Evolutionary conservation across 2,888 invertebrate genomes (phyloP).

Genomic region (Oxytorus armatus): DNA sequence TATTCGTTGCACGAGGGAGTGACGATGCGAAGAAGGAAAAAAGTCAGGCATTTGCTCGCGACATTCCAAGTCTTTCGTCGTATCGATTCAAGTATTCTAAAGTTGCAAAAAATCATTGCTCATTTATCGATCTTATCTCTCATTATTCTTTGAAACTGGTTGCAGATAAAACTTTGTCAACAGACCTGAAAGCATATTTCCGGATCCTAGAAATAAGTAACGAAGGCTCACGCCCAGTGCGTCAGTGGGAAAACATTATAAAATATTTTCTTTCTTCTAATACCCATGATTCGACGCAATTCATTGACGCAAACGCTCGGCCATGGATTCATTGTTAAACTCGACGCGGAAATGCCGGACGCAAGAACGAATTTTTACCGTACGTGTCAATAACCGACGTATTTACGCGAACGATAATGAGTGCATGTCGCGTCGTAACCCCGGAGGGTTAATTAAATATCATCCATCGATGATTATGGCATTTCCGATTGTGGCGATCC

Average conservation of each 20-base stretch:
- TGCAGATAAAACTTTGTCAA: too few species aligned
- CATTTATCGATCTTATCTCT: too few species aligned
- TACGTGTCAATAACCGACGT: slow-evolving; percentile 50
- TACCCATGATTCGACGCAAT: neutral
- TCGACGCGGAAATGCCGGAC: slow-evolving; percentile 42
- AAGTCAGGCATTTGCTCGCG: too few species aligned
- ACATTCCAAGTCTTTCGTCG: too few species aligned
- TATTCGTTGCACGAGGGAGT: too few species aligned
- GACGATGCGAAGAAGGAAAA: too few species aligned
- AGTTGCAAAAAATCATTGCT: too few species aligned
- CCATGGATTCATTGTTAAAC: slow-evolving; percentile 9
- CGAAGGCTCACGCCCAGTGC: too few species aligned
- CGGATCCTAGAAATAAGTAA: too few species aligned
- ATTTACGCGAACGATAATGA: neutral
- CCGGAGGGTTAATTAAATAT: slow-evolving; percentile 61
- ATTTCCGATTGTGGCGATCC: slow-evolving; percentile 13
- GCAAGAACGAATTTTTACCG: neutral
- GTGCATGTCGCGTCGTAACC: neutral
- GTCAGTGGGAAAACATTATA: slow-evolving; percentile 12
- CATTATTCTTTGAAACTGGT: too few species aligned
- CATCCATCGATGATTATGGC: slow-evolving; percentile 40
- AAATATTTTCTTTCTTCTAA: slow-evolving; percentile 10
- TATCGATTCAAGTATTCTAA: too few species aligned
- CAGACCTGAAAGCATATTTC: too few species aligned
- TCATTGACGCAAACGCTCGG: slow-evolving; percentile 15